Percentiles rank a stretch among this genome's conserved stretches.
phyloP scores from a whole-genome alignment of 2,888 invertebrate genomes.

The Pterobdella sp. region DNA sequence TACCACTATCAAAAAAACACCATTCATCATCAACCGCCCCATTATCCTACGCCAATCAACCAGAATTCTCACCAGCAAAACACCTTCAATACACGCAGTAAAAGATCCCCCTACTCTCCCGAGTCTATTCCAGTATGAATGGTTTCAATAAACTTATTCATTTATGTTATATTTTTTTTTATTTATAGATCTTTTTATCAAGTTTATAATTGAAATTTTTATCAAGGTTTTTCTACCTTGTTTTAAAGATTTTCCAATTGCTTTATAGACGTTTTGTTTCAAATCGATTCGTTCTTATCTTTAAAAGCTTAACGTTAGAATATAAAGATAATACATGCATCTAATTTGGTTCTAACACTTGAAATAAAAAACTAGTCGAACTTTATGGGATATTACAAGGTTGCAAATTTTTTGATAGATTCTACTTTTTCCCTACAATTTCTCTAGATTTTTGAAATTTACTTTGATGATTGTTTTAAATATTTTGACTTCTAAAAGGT shows the following conservation, averaged over 20 bases:
- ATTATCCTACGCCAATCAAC: background rate
- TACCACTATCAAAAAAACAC: conserved; percentile 16
- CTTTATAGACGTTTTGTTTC: background rate
- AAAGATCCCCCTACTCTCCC: conserved; percentile 28
- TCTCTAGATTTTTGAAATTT: too few relatives aligned
- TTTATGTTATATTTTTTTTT: background rate
- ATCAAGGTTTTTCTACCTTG: background rate
- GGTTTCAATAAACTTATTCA: background rate
- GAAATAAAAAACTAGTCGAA: too few relatives aligned
- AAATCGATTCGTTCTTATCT: background rate
- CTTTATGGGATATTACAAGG: too few relatives aligned
- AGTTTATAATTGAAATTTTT: background rate
- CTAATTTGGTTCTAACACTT: background rate
- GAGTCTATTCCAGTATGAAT: conserved; percentile 26
- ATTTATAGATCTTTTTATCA: background rate
- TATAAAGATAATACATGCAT: too few relatives aligned
- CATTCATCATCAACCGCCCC: background rate
- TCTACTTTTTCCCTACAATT: too few relatives aligned
- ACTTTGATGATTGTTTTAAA: too few relatives aligned
- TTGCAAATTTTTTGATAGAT: too few relatives aligned
- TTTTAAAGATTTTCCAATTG: background rate
- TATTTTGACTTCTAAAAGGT: too few relatives aligned
- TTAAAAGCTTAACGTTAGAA: too few relatives aligned
- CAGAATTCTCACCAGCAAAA: background rate
- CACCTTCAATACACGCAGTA: conserved; percentile 12